These are phyloP conservation scores for Chloropsis cyanopogon DNA, from an alignment of 2,113 vertebrate species.

Conservation along the genomic window DNA sequence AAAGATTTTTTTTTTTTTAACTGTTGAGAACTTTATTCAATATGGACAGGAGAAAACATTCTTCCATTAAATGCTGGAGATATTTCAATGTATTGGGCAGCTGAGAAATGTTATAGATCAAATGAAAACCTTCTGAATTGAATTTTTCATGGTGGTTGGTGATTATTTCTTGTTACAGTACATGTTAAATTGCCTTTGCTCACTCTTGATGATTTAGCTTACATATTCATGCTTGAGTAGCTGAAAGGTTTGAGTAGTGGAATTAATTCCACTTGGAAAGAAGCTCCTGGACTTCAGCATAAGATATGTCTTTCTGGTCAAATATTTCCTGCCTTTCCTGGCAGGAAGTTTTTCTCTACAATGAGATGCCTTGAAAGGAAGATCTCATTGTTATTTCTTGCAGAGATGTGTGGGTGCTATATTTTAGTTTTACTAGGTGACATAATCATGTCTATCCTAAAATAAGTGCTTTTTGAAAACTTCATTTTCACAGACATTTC, in stretches of 20 bases:
- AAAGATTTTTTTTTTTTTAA: neutral
- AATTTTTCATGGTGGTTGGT: slow-evolving; percentile 14
- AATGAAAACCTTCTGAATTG: slow-evolving; percentile 29
- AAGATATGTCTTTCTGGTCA: slow-evolving; percentile 17
- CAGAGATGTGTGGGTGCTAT: slow-evolving; percentile 12
- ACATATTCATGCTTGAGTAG: neutral
- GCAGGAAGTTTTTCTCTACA: neutral
- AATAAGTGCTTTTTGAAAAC: slow-evolving; percentile 39
- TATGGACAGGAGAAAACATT: neutral
- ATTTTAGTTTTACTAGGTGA: slow-evolving; percentile 47
- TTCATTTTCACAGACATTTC: slow-evolving; percentile 36
- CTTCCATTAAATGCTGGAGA: neutral
- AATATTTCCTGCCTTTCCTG: slow-evolving; percentile 41
- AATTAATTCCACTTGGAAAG: slow-evolving; percentile 18
- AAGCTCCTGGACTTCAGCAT: neutral
- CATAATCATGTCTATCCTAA: slow-evolving; percentile 29
- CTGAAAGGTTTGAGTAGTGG: neutral
- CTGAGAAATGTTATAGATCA: slow-evolving; percentile 7
- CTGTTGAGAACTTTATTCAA: neutral
- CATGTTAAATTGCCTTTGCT: slow-evolving; percentile 40
- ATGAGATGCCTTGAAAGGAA: neutral
- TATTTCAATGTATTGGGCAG: neutral
- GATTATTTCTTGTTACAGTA: slow-evolving; percentile 32
- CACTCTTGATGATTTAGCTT: slow-evolving; percentile 10
- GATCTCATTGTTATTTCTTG: slow-evolving; percentile 22